These are phyloP conservation scores for Ptychoptera contaminata DNA, from an alignment of 2,888 invertebrate species.

Conservation along the genomic window DNA sequence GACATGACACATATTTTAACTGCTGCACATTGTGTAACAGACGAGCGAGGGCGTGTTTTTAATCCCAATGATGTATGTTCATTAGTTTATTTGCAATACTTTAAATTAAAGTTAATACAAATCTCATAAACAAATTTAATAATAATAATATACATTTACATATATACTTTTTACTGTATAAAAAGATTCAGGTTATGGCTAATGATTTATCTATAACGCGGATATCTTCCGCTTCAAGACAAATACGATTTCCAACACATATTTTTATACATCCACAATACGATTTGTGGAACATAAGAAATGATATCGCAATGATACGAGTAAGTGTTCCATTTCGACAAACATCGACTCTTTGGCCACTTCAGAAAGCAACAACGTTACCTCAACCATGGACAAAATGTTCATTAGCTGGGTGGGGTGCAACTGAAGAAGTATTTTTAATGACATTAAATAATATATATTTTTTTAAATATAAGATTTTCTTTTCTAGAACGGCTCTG, in stretches of 20 bases:
- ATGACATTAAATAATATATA: not conserved
- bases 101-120: too few relatives aligned
- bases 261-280: slow-evolving; percentile 7
- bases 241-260: slow-evolving; percentile 5
- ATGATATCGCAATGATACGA: slow-evolving; percentile 9
- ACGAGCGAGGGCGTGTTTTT: slow-evolving; percentile 1
- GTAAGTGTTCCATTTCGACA: not conserved
- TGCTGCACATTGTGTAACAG: slow-evolving; percentile 9
- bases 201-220: slow-evolving; percentile 5
- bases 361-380: not conserved
- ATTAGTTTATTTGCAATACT: not conserved
- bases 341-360: too few relatives aligned
- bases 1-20: slow-evolving; percentile 7
- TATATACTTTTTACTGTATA: too few relatives aligned
- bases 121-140: too few relatives aligned
- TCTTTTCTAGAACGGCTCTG: not conserved
- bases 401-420: slow-evolving; percentile 7
- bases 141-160: too few relatives aligned
- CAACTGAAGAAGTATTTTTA: not conserved
- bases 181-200: slow-evolving; percentile 6
- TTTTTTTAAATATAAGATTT: not conserved
- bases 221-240: not conserved
- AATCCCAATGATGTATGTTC: slow-evolving; percentile 4
- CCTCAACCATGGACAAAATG: not conserved
- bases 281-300: slow-evolving; percentile 1